Evolutionary conservation across 2,888 invertebrate genomes (phyloP).

Genomic region (Dilophus febrilis): DNA sequence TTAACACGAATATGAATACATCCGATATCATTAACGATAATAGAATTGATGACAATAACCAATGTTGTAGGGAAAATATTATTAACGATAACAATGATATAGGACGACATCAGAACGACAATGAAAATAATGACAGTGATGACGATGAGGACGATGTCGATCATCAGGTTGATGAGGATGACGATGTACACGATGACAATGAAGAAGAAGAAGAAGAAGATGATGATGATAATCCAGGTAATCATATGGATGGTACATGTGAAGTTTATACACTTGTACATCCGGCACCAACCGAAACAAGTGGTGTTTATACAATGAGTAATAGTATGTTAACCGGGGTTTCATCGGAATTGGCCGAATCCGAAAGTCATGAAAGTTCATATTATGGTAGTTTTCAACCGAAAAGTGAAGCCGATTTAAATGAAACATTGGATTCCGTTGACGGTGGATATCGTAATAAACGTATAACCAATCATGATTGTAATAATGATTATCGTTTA

Average conservation of each 20-base stretch:
- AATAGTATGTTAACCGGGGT: slow-evolving; percentile 40
- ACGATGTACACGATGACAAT: too few relatives aligned
- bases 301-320: slow-evolving; percentile 69
- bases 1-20: too few relatives aligned
- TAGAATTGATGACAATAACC: too few relatives aligned
- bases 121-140: too few relatives aligned
- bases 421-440: slow-evolving; percentile 33
- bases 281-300: slow-evolving; percentile 63
- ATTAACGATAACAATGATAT: too few relatives aligned
- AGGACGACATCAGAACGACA: slow-evolving; percentile 8
- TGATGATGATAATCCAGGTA: neutral
- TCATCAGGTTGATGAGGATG: too few relatives aligned
- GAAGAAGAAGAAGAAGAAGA: slow-evolving; percentile 23
- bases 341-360: slow-evolving; percentile 39
- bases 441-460: slow-evolving; percentile 35
- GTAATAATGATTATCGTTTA: slow-evolving; percentile 37
- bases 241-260: slow-evolving; percentile 35
- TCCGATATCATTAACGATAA: too few relatives aligned
- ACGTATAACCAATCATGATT: slow-evolving; percentile 30
- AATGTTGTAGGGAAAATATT: too few relatives aligned
- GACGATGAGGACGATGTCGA: slow-evolving; percentile 25
- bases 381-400: slow-evolving; percentile 41
- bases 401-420: slow-evolving; percentile 32
- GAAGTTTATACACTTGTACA: slow-evolving; percentile 41
- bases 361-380: slow-evolving; percentile 34